A percentile compares a stretch with the other conserved stretches of the same genome.
Evolutionary conservation across 2,888 invertebrate genomes (phyloP).

Genomic region (Alsophila aescularia): DNA sequence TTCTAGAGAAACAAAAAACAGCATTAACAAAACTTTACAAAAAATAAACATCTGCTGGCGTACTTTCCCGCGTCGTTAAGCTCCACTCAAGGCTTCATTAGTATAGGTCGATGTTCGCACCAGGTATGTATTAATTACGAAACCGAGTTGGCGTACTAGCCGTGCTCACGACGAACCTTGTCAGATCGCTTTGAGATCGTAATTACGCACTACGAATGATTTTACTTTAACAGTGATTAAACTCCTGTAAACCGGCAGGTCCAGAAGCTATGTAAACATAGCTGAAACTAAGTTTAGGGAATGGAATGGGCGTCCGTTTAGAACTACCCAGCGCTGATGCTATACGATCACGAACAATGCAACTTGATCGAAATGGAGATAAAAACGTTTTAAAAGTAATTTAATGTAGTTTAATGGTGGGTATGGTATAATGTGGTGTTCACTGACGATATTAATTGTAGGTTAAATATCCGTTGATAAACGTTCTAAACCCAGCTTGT

Average conservation of each 20-base stretch:
- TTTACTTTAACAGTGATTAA: constrained; percentile 9
- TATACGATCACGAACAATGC: no score
- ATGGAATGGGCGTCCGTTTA: no score
- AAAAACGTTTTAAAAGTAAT: no score
- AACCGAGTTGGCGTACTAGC: constrained; percentile 75
- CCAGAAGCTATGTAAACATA: background rate
- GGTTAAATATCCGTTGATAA: no score
- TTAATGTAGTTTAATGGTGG: no score
- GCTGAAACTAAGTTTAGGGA: background rate
- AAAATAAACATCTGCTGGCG: constrained; percentile 7
- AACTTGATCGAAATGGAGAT: no score
- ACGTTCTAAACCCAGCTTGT: no score
- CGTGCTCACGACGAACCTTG: constrained; percentile 63
- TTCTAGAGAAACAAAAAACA: background rate
- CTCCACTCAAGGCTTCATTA: constrained; percentile 37
- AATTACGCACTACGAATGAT: constrained; percentile 38
- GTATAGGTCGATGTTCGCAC: constrained; percentile 38
- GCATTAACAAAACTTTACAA: constrained; percentile 2
- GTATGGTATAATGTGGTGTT: no score
- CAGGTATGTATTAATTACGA: constrained; percentile 74
- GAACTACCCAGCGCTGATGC: no score
- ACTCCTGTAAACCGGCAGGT: background rate
- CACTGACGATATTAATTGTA: no score
- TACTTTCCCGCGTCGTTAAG: constrained; percentile 26
- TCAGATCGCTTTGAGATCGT: constrained; percentile 59